Percentiles rank a stretch among this genome's conserved stretches.
These are phyloP conservation scores for Elysia crispata DNA, from an alignment of 2,888 invertebrate genomes.

Conservation along the genomic window DNA sequence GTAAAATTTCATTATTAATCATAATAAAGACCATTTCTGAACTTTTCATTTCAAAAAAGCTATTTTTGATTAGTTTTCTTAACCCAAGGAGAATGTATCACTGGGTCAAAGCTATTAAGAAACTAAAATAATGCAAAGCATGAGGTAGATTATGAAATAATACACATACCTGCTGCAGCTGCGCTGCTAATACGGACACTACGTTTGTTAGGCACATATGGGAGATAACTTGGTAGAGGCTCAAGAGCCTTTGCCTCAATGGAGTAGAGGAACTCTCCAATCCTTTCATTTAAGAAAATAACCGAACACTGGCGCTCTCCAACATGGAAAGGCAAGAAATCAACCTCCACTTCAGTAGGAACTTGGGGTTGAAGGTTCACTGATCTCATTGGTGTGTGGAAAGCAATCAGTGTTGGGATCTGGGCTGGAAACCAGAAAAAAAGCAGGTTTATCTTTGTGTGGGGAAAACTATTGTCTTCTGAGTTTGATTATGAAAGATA, in stretches of 20 bases:
- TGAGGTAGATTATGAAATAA: no score
- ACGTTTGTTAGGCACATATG: slow-evolving; percentile 66
- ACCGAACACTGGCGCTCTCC: slow-evolving; percentile 75
- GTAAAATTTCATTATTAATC: no score
- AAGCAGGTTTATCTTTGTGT: not conserved
- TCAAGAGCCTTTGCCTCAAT: slow-evolving; percentile 72
- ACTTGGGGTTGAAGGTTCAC: slow-evolving; percentile 65
- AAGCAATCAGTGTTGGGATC: slow-evolving; percentile 67
- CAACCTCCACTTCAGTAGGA: slow-evolving; percentile 66
- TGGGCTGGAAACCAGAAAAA: slow-evolving; percentile 54
- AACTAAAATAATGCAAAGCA: no score
- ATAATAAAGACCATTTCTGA: no score
- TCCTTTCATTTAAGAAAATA: slow-evolving; percentile 72
- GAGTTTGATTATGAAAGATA: no score
- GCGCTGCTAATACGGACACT: slow-evolving; percentile 74
- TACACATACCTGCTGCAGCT: slow-evolving; percentile 69
- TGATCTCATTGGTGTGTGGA: slow-evolving; percentile 63
- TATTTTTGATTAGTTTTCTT: no score
- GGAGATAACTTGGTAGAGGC: slow-evolving; percentile 71
- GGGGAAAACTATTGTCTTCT: no score
- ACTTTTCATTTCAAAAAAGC: no score
- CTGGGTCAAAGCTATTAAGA: no score
- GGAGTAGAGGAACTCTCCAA: slow-evolving; percentile 77
- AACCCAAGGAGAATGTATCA: no score
- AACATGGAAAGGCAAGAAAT: slow-evolving; percentile 75